A percentile compares a stretch with the other conserved stretches of the same genome.
Conservation (phyloP, 2,797 vertebrate genomes). For the Bucorvus abyssinicus region DNA sequence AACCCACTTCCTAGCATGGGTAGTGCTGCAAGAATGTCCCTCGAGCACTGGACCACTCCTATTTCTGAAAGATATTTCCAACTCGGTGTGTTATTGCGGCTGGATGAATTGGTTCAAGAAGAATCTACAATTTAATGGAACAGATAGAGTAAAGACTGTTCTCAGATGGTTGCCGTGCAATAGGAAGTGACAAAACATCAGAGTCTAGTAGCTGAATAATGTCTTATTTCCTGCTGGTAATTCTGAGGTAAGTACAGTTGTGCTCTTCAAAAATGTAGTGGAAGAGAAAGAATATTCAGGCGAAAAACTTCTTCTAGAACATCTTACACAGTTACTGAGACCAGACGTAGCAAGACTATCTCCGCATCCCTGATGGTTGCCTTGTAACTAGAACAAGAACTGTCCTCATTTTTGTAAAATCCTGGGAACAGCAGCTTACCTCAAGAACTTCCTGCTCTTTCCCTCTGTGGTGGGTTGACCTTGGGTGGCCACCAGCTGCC, state of each 20-base stretch:
- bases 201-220: neutral
- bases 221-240: neutral
- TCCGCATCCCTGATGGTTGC: neutral
- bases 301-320: neutral
- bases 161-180: neutral
- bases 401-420: neutral
- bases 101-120: neutral
- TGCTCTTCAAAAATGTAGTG: neutral
- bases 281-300: neutral
- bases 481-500: neutral
- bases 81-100: neutral
- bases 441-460: neutral
- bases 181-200: neutral
- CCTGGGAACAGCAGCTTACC: neutral
- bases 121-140: neutral
- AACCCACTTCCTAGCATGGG: neutral
- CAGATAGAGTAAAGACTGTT: neutral
- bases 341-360: neutral
- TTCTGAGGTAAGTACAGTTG: neutral
- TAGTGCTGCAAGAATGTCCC: neutral
- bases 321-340: neutral
- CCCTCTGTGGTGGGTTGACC: neutral
- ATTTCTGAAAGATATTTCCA: neutral
- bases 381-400: neutral
- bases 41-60: neutral